These are phyloP conservation scores for Macrosoma leucophasiata DNA, from an alignment of 2,888 invertebrate genomes.

Conservation along the genomic window DNA sequence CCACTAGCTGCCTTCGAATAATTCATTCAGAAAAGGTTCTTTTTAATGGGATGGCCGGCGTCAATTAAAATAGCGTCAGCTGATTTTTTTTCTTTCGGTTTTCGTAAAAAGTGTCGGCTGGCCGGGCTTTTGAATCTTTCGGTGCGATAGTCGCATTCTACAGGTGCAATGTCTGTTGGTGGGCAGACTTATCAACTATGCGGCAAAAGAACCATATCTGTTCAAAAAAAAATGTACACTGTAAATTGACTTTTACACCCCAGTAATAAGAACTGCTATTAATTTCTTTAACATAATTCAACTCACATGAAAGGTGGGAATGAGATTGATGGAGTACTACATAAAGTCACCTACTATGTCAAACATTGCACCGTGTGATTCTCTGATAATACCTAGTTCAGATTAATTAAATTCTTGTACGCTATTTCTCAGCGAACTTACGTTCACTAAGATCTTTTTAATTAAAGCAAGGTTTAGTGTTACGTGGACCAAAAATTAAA, in stretches of 20 bases:
- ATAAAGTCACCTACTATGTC: conserved; percentile 12
- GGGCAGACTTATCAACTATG: conserved; percentile 53
- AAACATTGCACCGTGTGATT: no score
- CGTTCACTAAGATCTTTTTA: no score
- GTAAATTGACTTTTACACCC: conserved; percentile 33
- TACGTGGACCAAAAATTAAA: no score
- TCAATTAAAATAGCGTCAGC: conserved; percentile 68
- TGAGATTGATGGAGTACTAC: conserved; percentile 37
- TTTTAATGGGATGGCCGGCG: conserved; percentile 51
- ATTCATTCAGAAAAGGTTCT: conserved; percentile 51
- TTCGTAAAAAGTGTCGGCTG: conserved; percentile 50
- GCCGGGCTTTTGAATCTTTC: conserved; percentile 64
- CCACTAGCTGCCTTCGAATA: conserved; percentile 56
- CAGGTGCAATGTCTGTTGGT: conserved; percentile 64
- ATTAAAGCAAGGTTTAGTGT: no score
- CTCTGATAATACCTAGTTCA: no score
- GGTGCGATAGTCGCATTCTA: conserved; percentile 63
- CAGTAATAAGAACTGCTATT: conserved; percentile 1
- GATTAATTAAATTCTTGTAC: no score
- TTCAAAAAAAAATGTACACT: conserved; percentile 9
- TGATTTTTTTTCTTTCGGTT: conserved; percentile 43
- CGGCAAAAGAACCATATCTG: conserved; percentile 14
- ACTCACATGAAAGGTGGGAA: conserved; percentile 38
- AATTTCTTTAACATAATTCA: no score
- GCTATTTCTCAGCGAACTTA: no score